Conservation (phyloP, 2,888 invertebrate species). For the Sinotaia quadrata region DNA sequence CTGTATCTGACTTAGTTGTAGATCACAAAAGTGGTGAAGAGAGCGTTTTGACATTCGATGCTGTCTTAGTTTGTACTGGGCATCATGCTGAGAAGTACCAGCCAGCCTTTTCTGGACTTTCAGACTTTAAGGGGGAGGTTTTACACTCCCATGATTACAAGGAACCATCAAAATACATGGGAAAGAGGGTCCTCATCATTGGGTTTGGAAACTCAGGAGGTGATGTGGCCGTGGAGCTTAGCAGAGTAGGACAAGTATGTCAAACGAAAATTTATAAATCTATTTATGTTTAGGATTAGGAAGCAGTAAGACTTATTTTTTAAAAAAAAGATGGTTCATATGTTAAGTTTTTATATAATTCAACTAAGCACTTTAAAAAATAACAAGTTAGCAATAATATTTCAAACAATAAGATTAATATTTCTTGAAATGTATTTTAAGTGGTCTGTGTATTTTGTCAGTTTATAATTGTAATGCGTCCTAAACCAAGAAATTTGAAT, state of each 20-base stretch:
- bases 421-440: too few species aligned
- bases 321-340: too few species aligned
- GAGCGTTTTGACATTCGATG: constrained; percentile 11
- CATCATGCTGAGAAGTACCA: constrained; percentile 12
- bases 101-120: constrained; percentile 1
- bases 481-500: too few species aligned
- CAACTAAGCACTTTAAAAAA: too few species aligned
- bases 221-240: constrained; percentile 72
- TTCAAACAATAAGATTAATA: too few species aligned
- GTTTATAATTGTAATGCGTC: too few species aligned
- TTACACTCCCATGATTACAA: constrained; percentile 63
- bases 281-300: background rate
- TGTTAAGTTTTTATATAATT: too few species aligned
- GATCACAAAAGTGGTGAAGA: constrained; percentile 47
- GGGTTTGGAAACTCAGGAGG: constrained; percentile 75
- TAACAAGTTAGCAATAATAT: too few species aligned
- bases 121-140: constrained; percentile 33
- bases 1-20: too few species aligned
- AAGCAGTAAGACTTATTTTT: too few species aligned
- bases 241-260: constrained; percentile 39
- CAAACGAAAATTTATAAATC: background rate
- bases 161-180: constrained; percentile 53
- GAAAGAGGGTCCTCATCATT: constrained; percentile 72
- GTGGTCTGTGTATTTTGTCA: too few species aligned
- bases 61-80: constrained; percentile 16